Evolutionary conservation across 2,113 vertebrate species (phyloP), one percentile per base, ranked within the genome.

Genomic region (Apteryx owenii): DNA sequence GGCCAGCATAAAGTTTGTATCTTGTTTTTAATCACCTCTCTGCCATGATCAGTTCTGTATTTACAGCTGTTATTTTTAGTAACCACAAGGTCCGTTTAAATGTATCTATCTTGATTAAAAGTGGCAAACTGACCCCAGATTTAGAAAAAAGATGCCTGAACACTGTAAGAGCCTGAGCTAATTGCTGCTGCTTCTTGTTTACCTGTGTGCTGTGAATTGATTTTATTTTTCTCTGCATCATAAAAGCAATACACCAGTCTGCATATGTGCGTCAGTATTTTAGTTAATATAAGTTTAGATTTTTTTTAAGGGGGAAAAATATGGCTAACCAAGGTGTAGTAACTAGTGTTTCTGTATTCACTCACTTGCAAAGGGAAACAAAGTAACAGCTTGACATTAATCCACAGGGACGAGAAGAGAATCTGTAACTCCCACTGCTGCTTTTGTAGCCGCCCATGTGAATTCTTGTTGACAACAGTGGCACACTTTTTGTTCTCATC

Each of bases 381-480:
- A 56, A 80, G 50, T 18, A 73, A 88, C 2, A 29, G 81, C 91
- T 58, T 16, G 50, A 53, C 60, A 82, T 40, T 25, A 53, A 13
- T 85, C 96, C 95, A 6, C 21, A 10, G 92, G 95, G 96, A 88
- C 46, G 50, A 23, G 2, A 44, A 70, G 70, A 25, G 54, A 60
- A 9, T 21, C 72, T 77, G n/a, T 23, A 89, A 66, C 60, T 88
- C 58, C 66, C 3, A 0, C 53, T 60, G 80, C 7, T 81, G 76
- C 72, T 73, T 72, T 75, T 38, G 33, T 44, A 42, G 66, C 36
- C 81, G 53, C 90, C 90, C 58, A 48, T 64, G 85, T 38, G 93
- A 90, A 62, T 94, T 90, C 54, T 50, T 94, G 95, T 95, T 95
- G 95, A 93, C 28, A 70, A 9, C 66, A 85, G 40, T 4, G 87